Evolutionary conservation across 2,888 invertebrate genomes (phyloP).

Genomic region (Antitype chi): DNA sequence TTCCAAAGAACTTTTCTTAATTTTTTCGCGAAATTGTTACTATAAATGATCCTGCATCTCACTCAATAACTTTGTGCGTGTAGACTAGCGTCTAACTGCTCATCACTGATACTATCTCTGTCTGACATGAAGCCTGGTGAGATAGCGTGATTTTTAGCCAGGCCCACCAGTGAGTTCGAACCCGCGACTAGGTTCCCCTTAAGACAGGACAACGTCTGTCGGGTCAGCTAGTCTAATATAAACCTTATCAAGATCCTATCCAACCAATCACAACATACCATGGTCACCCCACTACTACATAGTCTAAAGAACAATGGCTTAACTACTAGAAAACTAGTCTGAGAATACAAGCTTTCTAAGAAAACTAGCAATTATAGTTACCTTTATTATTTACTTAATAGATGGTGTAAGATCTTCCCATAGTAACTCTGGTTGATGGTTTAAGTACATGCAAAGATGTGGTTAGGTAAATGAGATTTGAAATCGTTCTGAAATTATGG

Average conservation of each 20-base stretch:
- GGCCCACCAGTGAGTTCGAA: no score
- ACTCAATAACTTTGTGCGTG: no score
- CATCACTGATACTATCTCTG: no score
- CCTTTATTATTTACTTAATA: slow-evolving; percentile 61
- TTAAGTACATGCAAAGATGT: slow-evolving; percentile 17
- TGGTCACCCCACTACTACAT: slow-evolving; percentile 49
- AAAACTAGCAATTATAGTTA: slow-evolving; percentile 66
- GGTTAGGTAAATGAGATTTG: slow-evolving; percentile 4
- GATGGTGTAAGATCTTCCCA: slow-evolving; percentile 59
- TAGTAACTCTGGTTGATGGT: slow-evolving; percentile 23
- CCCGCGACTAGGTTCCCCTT: no score
- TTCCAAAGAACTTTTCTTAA: no score
- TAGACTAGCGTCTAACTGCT: no score
- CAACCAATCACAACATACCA: slow-evolving; percentile 13
- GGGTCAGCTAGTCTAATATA: no score
- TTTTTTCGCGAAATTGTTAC: no score
- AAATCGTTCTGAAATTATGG: slow-evolving; percentile 12
- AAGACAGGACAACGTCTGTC: no score
- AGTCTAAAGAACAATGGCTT: slow-evolving; percentile 67
- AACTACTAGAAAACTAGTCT: slow-evolving; percentile 70
- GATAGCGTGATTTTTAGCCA: no score
- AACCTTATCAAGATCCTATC: slow-evolving; percentile 26
- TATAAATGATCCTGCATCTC: no score
- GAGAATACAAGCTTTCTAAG: slow-evolving; percentile 72
- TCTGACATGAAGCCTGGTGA: no score